phyloP scores from a whole-genome alignment of 2,888 invertebrate species.

The Tolmerus cingulatus region DNA sequence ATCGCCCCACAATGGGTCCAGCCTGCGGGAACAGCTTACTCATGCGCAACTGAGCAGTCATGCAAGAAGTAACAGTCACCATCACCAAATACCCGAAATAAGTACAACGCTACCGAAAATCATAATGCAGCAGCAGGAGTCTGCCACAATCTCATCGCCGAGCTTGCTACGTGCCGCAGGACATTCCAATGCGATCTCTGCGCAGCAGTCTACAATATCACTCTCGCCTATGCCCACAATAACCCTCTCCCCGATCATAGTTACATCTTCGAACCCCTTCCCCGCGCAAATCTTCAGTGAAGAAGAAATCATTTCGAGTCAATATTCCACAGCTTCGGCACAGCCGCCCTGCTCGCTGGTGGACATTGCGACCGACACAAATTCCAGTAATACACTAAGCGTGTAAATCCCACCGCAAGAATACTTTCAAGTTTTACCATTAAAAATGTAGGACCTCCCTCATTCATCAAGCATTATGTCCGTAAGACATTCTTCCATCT shows the following conservation, averaged over 20 bases:
- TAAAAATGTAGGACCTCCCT: not conserved
- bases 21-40: not conserved
- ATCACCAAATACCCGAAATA: conserved; percentile 52
- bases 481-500: not conserved
- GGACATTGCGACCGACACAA: conserved; percentile 13
- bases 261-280: conserved; percentile 56
- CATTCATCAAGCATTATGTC: not conserved
- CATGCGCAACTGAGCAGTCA: conserved; percentile 23
- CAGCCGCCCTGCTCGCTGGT: conserved; percentile 24
- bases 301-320: conserved; percentile 45
- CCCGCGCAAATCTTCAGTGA: conserved; percentile 50
- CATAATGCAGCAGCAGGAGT: conserved; percentile 51
- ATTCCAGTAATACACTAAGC: conserved; percentile 18
- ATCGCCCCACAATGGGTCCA: conserved; percentile 48
- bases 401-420: conserved; percentile 29
- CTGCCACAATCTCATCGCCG: not conserved
- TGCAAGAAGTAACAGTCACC: conserved; percentile 42
- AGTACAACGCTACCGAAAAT: conserved; percentile 53
- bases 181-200: conserved; percentile 27
- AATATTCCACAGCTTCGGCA: not conserved
- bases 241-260: conserved; percentile 54
- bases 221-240: conserved; percentile 44
- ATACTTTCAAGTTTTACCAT: conserved; percentile 5
- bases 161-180: conserved; percentile 46
- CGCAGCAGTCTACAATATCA: not conserved